Evolutionary conservation across 2,797 vertebrate species (phyloP), one percentile per base, ranked within the genome.

Genomic region (Oreochromis grahami): DNA sequence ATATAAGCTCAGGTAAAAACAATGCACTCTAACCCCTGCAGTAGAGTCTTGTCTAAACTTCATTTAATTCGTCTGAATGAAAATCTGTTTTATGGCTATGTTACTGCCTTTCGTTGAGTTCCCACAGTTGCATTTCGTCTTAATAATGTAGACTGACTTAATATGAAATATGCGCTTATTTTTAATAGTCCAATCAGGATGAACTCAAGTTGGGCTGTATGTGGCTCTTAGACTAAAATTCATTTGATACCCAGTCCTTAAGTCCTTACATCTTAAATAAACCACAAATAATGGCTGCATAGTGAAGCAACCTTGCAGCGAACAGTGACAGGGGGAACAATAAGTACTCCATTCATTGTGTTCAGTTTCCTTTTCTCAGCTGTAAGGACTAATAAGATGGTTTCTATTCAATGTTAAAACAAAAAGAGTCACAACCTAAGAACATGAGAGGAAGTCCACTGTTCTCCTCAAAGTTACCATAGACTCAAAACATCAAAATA

Each of bases 401-500:
- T 78, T 81, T 68, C 58, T 77, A 81, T 91, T 84, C 50, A 86
- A 6, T 51, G 21, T 21, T 53, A 36, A 82, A 70, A 90, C 84
- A 87, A 89, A 80, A 53, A 63, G 10, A 12, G 60, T 51, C 70
- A n/a, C 11, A 50, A 74, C 45, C 70, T 50, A 29, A 50, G 32
- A 56, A 52, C 7, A 70, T n/a, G 76, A 82, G 34, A 19, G 82
- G 86, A 89, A 43, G 79, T 78, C 70, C n/a, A 26, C 50, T 90
- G 36, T 84, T 65, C 13, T 50, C 26, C 70, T 50, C 17, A 74
- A 51, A 8, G 85, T 87, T 72, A 24, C 78, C 76, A 70, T 85
- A 36, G 82, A 80, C 36, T 74, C 70, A 74, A 74, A 74, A 87
- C 86, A 53, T 86, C 74, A 63, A 80, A 81, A 94, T 76, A 77